Conservation (phyloP, 2,113 vertebrate species). For the Dolichallabes microphthalmus region DNA sequence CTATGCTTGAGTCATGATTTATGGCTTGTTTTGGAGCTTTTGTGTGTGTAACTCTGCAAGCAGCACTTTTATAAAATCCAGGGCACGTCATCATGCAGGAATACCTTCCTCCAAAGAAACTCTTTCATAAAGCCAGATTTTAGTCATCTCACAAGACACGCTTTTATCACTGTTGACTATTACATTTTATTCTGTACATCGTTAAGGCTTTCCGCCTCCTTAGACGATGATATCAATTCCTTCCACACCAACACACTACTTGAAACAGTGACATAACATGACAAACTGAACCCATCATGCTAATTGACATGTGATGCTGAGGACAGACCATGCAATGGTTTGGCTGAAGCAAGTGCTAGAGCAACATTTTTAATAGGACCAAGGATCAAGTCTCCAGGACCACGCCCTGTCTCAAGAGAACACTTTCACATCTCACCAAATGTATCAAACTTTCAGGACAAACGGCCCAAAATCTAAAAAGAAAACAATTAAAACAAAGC, state of each 20-base stretch:
- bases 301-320: not conserved
- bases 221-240: not conserved
- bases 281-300: not conserved
- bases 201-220: not conserved
- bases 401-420: not conserved
- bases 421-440: not conserved
- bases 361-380: not conserved
- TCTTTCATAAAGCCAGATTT: not conserved
- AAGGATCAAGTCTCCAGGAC: not conserved
- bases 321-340: not conserved
- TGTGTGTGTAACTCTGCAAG: not conserved
- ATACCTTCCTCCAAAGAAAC: not conserved
- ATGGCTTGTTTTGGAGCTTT: not conserved
- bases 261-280: not conserved
- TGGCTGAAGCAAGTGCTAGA: not conserved
- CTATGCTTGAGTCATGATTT: not conserved
- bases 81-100: not conserved
- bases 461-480: not conserved
- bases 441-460: not conserved
- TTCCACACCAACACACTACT: not conserved
- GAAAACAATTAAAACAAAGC: not conserved
- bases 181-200: not conserved
- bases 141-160: not conserved
- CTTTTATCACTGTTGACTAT: not conserved
- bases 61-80: not conserved